These are phyloP conservation scores for Dascyllus trimaculatus DNA, from an alignment of 2,113 vertebrate genomes.

Conservation along the genomic window DNA sequence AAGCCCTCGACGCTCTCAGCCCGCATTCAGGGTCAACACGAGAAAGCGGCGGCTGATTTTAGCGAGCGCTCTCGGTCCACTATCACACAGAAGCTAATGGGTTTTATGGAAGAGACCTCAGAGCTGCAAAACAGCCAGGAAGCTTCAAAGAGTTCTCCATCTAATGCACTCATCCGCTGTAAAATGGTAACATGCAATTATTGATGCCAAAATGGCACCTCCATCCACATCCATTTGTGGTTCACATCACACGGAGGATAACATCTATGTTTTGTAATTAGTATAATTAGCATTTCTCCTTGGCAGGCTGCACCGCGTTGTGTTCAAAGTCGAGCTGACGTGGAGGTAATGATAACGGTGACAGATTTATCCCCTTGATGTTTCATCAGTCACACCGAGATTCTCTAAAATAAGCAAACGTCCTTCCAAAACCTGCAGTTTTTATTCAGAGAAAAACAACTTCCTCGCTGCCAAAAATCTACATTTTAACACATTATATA, in stretches of 20 bases:
- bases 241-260: slow-evolving; percentile 69
- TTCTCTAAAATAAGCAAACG: slow-evolving; percentile 37
- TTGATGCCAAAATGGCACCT: slow-evolving; percentile 66
- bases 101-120: slow-evolving; percentile 73
- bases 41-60: slow-evolving; percentile 57
- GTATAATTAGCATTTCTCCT: slow-evolving; percentile 78
- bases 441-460: slow-evolving; percentile 25
- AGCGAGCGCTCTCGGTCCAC: slow-evolving; percentile 37
- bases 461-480: slow-evolving; percentile 19
- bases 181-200: slow-evolving; percentile 74
- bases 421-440: slow-evolving; percentile 43
- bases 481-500: slow-evolving; percentile 21
- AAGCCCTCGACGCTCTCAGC: slow-evolving; percentile 36
- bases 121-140: slow-evolving; percentile 47
- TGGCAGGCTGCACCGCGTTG: slow-evolving; percentile 63
- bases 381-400: slow-evolving; percentile 56
- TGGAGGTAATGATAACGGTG: slow-evolving; percentile 54
- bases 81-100: slow-evolving; percentile 75
- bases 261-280: slow-evolving; percentile 78
- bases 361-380: slow-evolving; percentile 61
- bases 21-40: slow-evolving; percentile 58
- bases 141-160: slow-evolving; percentile 72
- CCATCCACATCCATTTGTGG: slow-evolving; percentile 70
- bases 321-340: slow-evolving; percentile 66
- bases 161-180: slow-evolving; percentile 70